These are phyloP conservation scores for Prochilodus magdalenae DNA, from an alignment of 2,113 vertebrate species.

Conservation along the genomic window DNA sequence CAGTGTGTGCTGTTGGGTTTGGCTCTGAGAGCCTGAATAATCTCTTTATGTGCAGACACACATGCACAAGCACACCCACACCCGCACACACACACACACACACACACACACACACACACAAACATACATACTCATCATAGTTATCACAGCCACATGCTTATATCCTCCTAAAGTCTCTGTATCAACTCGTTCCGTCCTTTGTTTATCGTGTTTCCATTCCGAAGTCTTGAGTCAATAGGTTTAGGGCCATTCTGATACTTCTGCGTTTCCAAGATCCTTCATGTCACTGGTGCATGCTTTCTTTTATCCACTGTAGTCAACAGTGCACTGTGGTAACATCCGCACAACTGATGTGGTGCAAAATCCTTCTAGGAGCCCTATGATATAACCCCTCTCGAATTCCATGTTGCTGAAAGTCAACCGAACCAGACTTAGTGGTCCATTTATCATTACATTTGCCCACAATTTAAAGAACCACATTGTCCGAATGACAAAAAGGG, in stretches of 20 bases:
- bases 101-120: neutral
- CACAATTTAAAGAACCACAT: too few species aligned
- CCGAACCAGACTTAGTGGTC: too few species aligned
- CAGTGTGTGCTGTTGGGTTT: slow-evolving; percentile 62
- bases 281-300: too few species aligned
- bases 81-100: slow-evolving; percentile 16
- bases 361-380: too few species aligned
- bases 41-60: slow-evolving; percentile 26
- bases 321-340: too few species aligned
- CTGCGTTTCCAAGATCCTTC: too few species aligned
- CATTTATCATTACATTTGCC: too few species aligned
- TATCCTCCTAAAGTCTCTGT: neutral
- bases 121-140: neutral
- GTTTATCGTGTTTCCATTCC: neutral
- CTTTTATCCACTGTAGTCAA: too few species aligned
- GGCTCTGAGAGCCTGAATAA: slow-evolving; percentile 57
- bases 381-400: too few species aligned
- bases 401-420: too few species aligned
- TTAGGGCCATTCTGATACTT: neutral
- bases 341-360: too few species aligned
- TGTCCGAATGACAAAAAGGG: too few species aligned
- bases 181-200: neutral
- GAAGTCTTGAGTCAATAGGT: neutral
- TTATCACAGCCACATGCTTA: neutral
- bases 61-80: neutral